Evolutionary conservation across 2,113 vertebrate species (phyloP), one percentile per base, ranked within the genome.

Genomic region (Urocitellus parryii): DNA sequence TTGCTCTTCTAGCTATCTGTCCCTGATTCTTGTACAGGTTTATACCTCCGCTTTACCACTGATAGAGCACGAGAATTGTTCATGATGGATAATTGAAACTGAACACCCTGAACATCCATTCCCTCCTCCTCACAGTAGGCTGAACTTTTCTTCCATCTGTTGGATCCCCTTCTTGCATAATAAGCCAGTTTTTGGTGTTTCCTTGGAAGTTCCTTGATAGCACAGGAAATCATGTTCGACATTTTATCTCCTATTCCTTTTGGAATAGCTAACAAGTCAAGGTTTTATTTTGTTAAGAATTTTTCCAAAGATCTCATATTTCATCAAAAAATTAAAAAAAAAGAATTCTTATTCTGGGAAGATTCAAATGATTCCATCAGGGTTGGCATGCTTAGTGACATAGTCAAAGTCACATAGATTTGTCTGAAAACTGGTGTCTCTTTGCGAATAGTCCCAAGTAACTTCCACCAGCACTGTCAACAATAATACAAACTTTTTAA

Each of bases 351-450:
- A 90, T 25, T 73, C 4, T 68, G 39, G 68, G 63, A 70, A 32
- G 20, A 82, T 61, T 76, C 8, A 37, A 48, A 77, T 79, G 42
- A 84, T 29, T 37, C 91, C 37, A 79, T 90, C 61, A 48, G 45
- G 32, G 29, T 1, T 45, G 56, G 14, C 14, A n/a, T 56, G 4
- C 34, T 81, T 70, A 61, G 61, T 63, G 29, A 78, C 14, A 20
- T 37, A 45, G 45, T 91, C 80, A 61, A 78, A 95, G 48, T 89
- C 37, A 48, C 24, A 29, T 4, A 32, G 39, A 39, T 37, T 58
- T 97, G 73, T 95, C 85, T 88, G 42, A 89, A 73, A 82, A 61
- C 74, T 83, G n/a, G 5, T 77, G 2, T 79, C 45, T 61, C 79
- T 93, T 67, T 83, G 18, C 76, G 9, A 86, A 42, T 6, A 65